These are phyloP conservation scores for Psittacara wagleri DNA, from an alignment of 2,113 vertebrate species.

Conservation along the genomic window DNA sequence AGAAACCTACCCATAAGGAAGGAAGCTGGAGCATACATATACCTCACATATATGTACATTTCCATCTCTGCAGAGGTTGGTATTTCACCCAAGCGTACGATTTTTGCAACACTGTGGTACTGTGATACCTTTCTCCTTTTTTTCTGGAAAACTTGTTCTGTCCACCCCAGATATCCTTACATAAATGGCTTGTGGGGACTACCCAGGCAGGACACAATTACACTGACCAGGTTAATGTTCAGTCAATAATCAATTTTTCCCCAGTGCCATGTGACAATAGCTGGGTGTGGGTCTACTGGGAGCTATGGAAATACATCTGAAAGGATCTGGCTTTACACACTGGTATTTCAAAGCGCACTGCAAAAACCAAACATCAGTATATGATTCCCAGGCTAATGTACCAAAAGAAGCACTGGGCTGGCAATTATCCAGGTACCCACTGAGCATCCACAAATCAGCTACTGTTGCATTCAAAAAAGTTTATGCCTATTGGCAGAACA, in stretches of 20 bases:
- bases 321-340: background rate
- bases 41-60: background rate
- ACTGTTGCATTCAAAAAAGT: background rate
- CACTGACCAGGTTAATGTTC: background rate
- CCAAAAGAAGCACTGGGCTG: background rate
- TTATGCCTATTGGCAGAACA: background rate
- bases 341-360: background rate
- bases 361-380: fast-evolving
- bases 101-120: background rate
- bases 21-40: background rate
- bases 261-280: background rate
- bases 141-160: background rate
- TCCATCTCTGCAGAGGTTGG: background rate
- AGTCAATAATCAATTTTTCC: background rate
- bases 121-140: background rate
- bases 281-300: background rate
- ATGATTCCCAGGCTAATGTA: fast-evolving
- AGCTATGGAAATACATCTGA: background rate
- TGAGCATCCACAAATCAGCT: background rate
- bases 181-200: background rate
- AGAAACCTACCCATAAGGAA: background rate
- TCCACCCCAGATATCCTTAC: background rate
- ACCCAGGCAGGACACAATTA: background rate
- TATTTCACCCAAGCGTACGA: background rate
- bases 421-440: background rate